Evolutionary conservation across 2,888 invertebrate species (phyloP).

Genomic region (Crossocerus cetratus): DNA sequence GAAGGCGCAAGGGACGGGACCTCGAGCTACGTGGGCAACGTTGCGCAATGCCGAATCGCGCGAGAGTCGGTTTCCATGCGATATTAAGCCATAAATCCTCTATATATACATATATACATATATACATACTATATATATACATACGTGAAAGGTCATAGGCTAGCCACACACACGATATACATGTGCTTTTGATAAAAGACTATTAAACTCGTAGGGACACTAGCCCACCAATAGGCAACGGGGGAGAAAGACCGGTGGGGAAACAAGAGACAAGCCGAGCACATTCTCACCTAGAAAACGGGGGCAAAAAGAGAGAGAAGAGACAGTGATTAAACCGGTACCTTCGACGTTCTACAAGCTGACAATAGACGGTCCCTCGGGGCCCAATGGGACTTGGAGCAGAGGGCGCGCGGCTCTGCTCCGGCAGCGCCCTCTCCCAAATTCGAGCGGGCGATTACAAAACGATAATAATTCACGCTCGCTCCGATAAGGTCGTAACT

Average conservation of each 20-base stretch:
- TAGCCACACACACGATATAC: conserved; percentile 68
- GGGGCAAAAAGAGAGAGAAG: conserved; percentile 9
- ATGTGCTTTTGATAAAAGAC: conserved; percentile 75
- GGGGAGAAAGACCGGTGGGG: conserved; percentile 7
- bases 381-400: no score
- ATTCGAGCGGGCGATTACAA: no score
- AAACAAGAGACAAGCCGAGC: conserved; percentile 20
- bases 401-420: no score
- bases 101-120: conserved; percentile 47
- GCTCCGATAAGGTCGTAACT: conserved; percentile 38
- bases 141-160: conserved; percentile 62
- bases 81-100: conserved; percentile 47
- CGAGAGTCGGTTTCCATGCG: conserved; percentile 66
- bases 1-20: no score
- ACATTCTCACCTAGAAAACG: no score
- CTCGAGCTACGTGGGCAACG: no score
- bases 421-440: no score
- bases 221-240: conserved; percentile 56
- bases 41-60: no score
- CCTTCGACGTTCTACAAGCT: conserved; percentile 46
- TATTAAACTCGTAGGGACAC: conserved; percentile 67
- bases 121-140: conserved; percentile 69
- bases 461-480: conserved; percentile 69
- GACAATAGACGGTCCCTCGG: conserved; percentile 53
- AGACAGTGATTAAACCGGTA: conserved; percentile 18